phyloP scores from a whole-genome alignment of 2,888 invertebrate species.

The Amphipyra tragopoginis region DNA sequence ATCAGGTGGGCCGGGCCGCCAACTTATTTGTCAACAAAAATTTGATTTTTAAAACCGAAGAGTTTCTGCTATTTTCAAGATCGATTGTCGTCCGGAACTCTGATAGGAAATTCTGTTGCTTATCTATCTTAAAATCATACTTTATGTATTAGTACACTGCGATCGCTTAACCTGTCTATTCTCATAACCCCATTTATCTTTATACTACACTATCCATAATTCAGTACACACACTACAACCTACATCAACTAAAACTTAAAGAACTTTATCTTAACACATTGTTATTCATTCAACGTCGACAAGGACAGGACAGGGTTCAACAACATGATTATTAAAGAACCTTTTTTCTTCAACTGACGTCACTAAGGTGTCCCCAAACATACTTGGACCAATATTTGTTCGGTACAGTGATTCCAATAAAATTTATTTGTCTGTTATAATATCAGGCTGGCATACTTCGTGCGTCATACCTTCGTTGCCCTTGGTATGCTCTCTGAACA shows the following conservation, averaged over 20 bases:
- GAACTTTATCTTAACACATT: constrained; percentile 33
- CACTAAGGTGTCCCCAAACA: constrained; percentile 40
- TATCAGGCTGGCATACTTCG: constrained; percentile 25
- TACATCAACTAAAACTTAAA: constrained; percentile 39
- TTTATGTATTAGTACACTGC: too few relatives aligned
- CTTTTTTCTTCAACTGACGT: constrained; percentile 50
- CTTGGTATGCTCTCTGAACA: constrained; percentile 36
- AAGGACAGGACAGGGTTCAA: constrained; percentile 45
- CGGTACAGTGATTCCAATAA: constrained; percentile 38
- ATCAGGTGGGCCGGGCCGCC: too few relatives aligned
- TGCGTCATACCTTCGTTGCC: constrained; percentile 53
- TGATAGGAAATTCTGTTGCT: too few relatives aligned
- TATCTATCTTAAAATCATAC: too few relatives aligned
- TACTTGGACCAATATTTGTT: constrained; percentile 46
- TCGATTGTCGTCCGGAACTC: too few relatives aligned
- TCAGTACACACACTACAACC: constrained; percentile 30
- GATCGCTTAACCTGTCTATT: too few relatives aligned
- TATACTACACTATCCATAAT: too few relatives aligned
- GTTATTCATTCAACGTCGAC: constrained; percentile 34
- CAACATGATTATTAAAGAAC: constrained; percentile 48
- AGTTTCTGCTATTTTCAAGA: too few relatives aligned
- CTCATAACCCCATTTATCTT: too few relatives aligned
- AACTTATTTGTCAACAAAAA: too few relatives aligned
- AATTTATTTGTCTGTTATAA: constrained; percentile 48
- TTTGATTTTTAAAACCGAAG: too few relatives aligned